These are phyloP conservation scores for Drosophila novamexicana DNA, from an alignment of 1,140 invertebrate species.

Conservation along the genomic window DNA sequence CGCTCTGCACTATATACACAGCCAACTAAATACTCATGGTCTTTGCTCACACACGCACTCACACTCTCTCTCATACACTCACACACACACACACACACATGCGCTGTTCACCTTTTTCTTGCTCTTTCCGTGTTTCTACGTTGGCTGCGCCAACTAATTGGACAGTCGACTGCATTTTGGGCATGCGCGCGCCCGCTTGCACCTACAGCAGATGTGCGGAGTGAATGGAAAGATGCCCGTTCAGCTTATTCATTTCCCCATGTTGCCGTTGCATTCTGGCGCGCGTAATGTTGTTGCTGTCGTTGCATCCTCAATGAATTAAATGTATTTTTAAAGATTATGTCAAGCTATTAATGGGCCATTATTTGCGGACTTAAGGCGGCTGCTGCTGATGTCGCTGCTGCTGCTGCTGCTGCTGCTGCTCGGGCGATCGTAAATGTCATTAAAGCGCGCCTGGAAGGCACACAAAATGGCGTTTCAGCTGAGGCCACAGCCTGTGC, in stretches of 20 bases:
- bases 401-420: neutral
- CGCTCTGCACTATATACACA: constrained; percentile 36
- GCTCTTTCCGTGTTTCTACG: constrained; percentile 31
- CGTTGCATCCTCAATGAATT: constrained; percentile 57
- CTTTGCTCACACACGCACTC: constrained; percentile 12
- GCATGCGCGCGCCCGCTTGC: constrained; percentile 54
- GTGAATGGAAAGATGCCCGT: constrained; percentile 31
- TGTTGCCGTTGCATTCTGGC: constrained; percentile 35
- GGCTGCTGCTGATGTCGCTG: neutral
- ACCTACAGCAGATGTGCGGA: constrained; percentile 22
- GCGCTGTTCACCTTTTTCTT: constrained; percentile 41
- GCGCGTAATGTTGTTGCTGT: constrained; percentile 18
- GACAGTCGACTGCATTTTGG: constrained; percentile 57
- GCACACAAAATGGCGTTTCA: constrained; percentile 62
- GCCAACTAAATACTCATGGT: constrained; percentile 16
- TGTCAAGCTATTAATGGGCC: constrained; percentile 52
- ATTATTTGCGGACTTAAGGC: constrained; percentile 42
- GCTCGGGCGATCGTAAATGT: constrained; percentile 24
- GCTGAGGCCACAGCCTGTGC: constrained; percentile 50
- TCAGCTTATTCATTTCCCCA: constrained; percentile 6
- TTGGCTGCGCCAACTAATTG: constrained; percentile 71
- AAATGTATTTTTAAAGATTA: constrained; percentile 51
- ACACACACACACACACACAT: constrained; percentile 4
- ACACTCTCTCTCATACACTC: constrained; percentile 8
- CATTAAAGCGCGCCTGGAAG: constrained; percentile 33